Conservation (phyloP, 2,888 invertebrate species). For the Disparrhopalites patrizii region DNA sequence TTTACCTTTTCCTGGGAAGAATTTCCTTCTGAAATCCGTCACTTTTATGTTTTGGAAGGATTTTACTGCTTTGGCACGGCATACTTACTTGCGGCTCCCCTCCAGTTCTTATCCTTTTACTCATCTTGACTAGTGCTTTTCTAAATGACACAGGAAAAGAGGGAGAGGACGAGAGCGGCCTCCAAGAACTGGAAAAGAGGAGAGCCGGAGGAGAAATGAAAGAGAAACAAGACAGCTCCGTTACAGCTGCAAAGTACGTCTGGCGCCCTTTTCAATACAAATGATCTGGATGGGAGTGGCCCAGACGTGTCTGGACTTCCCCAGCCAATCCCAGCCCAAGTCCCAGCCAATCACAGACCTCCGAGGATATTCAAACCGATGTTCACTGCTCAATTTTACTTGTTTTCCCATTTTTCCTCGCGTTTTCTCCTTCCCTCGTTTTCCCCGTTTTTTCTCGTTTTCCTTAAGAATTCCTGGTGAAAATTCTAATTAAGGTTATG, state of each 20-base stretch:
- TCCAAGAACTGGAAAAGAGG: not conserved
- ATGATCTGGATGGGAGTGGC: too few relatives aligned
- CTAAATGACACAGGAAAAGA: not conserved
- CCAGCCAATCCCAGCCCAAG: too few relatives aligned
- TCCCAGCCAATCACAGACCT: too few relatives aligned
- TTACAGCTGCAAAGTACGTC: not conserved
- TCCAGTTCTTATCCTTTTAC: not conserved
- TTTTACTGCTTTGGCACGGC: slow-evolving; percentile 14
- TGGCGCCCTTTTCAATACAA: not conserved
- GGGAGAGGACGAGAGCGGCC: not conserved
- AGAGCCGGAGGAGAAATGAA: not conserved
- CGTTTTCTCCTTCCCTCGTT: too few relatives aligned
- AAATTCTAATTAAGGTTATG: too few relatives aligned
- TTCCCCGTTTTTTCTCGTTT: too few relatives aligned
- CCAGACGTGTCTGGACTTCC: too few relatives aligned
- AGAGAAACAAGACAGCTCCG: not conserved
- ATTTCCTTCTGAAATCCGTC: not conserved
- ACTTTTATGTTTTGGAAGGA: not conserved
- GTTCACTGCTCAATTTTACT: too few relatives aligned
- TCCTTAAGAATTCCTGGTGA: too few relatives aligned
- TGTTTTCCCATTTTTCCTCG: too few relatives aligned
- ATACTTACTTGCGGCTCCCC: not conserved
- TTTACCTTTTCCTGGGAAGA: not conserved
- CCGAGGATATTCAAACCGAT: too few relatives aligned
- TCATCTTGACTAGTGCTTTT: slow-evolving; percentile 6